These are phyloP conservation scores for Probosciger aterrimus DNA, from an alignment of 2,113 vertebrate genomes.

Conservation along the genomic window DNA sequence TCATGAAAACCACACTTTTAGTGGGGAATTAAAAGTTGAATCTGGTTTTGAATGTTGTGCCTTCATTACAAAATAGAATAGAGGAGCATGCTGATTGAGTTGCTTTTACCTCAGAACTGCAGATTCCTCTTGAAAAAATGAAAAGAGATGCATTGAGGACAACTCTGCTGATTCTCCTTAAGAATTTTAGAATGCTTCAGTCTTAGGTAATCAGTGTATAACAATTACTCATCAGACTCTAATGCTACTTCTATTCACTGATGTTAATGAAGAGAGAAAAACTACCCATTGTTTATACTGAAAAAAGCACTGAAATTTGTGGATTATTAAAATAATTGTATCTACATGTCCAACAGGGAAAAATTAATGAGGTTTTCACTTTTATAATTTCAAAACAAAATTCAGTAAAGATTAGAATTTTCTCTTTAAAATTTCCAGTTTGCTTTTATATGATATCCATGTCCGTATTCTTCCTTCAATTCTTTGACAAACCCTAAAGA, in stretches of 20 bases:
- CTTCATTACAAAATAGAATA: neutral
- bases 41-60: neutral
- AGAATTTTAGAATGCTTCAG: neutral
- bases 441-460: neutral
- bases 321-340: neutral
- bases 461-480: neutral
- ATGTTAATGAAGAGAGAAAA: neutral
- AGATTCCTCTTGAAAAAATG: neutral
- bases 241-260: neutral
- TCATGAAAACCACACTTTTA: neutral
- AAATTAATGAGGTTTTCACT: neutral
- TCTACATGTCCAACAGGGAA: neutral
- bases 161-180: neutral
- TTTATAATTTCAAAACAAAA: neutral
- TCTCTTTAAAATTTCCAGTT: neutral
- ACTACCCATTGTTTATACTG: neutral
- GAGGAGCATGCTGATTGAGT: neutral
- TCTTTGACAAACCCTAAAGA: neutral
- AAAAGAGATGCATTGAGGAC: neutral
- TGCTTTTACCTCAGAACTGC: neutral
- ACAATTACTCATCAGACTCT: neutral
- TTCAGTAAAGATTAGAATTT: neutral
- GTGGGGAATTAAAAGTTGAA: neutral
- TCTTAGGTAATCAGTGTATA: neutral
- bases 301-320: neutral